Percentiles rank a stretch among this genome's conserved stretches.
Conservation (phyloP, 2,113 vertebrate species). For the Siphamia tubifer region DNA sequence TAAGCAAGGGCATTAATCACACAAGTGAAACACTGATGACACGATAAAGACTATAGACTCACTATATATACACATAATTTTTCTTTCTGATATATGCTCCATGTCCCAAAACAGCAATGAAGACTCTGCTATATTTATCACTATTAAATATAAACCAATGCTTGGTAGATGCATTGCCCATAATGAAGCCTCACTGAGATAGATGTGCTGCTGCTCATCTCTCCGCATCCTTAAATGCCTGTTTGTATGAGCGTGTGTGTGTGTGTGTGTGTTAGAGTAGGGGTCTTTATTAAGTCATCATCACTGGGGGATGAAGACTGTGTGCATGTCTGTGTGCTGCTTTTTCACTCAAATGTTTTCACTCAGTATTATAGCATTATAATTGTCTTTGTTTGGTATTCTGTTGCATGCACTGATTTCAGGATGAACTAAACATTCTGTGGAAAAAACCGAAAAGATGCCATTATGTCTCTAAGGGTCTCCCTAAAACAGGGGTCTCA, state of each 20-base stretch:
- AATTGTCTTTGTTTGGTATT: too few species aligned
- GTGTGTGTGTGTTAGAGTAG: background rate
- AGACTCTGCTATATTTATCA: constrained; percentile 37
- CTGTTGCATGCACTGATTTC: too few species aligned
- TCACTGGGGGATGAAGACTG: background rate
- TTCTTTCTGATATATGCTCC: constrained; percentile 29
- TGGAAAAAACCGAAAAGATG: too few species aligned
- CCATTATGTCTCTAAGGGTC: too few species aligned
- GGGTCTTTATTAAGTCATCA: constrained; percentile 20
- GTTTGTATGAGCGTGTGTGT: background rate
- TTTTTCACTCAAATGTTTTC: too few species aligned
- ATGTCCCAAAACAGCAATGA: constrained; percentile 22
- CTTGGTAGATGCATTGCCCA: constrained; percentile 16
- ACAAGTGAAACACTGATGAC: constrained; percentile 16
- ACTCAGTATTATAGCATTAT: too few species aligned
- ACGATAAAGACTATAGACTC: constrained; percentile 36
- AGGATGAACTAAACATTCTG: too few species aligned
- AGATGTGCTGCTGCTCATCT: constrained; percentile 19
- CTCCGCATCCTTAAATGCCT: background rate
- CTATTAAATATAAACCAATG: constrained; percentile 37
- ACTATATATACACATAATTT: constrained; percentile 13
- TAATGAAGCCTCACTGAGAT: constrained; percentile 47
- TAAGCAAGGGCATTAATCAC: constrained; percentile 29
- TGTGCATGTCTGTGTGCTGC: background rate
- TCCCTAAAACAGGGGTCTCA: too few species aligned